These are phyloP conservation scores for Gadopsis bispinosus DNA, from an alignment of 2,797 vertebrate genomes.

Conservation along the genomic window DNA sequence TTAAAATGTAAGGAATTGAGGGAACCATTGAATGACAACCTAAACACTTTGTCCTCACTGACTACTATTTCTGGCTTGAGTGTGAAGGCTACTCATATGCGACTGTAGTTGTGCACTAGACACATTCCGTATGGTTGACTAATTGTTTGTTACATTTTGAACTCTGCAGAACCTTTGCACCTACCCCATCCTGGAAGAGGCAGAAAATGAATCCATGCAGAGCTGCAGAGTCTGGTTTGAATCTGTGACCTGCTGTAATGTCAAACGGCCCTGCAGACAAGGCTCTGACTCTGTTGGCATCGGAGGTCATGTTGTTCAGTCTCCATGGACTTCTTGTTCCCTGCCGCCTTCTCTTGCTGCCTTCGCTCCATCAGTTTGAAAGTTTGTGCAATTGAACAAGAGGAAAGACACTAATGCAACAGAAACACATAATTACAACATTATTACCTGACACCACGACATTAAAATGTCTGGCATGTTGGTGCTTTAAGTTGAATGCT, in stretches of 20 bases:
- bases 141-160: constrained; percentile 15
- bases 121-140: constrained; percentile 4
- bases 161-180: background rate
- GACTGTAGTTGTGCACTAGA: constrained; percentile 5
- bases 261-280: constrained; percentile 52
- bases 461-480: background rate
- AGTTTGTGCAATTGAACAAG: background rate
- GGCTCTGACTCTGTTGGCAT: constrained; percentile 40
- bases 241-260: constrained; percentile 59
- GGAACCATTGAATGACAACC: constrained; percentile 19
- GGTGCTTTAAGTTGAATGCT: background rate
- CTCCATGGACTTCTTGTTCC: background rate
- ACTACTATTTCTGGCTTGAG: constrained; percentile 30
- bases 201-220: background rate
- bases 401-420: background rate
- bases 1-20: background rate
- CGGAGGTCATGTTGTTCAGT: constrained; percentile 23
- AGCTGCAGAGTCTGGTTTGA: constrained; percentile 17
- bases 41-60: constrained; percentile 31
- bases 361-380: background rate
- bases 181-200: background rate
- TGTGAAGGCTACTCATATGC: constrained; percentile 19
- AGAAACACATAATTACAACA: background rate
- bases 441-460: background rate
- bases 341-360: background rate